A percentile compares a stretch with the other conserved stretches of the same genome.
Conservation (phyloP, 2,888 invertebrate genomes). For the Microplitis manilae region DNA sequence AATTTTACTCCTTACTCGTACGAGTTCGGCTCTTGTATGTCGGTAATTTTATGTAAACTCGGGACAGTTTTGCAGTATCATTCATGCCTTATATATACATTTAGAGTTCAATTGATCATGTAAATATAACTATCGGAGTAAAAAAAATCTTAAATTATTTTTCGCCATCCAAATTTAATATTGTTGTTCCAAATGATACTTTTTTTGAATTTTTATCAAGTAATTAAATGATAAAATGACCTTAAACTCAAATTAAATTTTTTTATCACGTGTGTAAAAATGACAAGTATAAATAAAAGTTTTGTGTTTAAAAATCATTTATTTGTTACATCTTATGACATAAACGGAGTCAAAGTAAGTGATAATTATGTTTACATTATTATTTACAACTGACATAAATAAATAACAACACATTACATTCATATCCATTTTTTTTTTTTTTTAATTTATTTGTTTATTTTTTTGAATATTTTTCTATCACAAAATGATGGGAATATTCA, state of each 20-base stretch:
- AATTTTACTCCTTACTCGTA: background rate
- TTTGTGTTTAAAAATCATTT: background rate
- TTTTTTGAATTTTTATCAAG: too few relatives aligned
- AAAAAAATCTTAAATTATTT: too few relatives aligned
- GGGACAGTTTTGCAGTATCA: background rate
- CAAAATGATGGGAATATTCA: background rate
- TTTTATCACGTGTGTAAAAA: background rate
- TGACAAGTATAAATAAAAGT: background rate
- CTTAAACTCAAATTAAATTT: background rate
- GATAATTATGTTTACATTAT: background rate
- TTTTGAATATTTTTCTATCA: too few relatives aligned
- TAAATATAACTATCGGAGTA: background rate
- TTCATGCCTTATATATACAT: background rate
- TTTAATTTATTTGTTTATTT: too few relatives aligned
- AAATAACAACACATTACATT: too few relatives aligned
- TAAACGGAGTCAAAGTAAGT: background rate
- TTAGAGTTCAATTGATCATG: background rate
- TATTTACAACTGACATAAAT: background rate
- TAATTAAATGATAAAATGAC: background rate
- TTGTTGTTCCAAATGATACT: too few relatives aligned
- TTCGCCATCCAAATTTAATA: too few relatives aligned
- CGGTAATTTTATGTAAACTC: background rate
- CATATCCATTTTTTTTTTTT: too few relatives aligned
- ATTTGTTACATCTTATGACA: background rate
- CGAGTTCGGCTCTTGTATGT: background rate